Conservation (phyloP, 2,113 vertebrate species). For the Pygoscelis antarcticus region DNA sequence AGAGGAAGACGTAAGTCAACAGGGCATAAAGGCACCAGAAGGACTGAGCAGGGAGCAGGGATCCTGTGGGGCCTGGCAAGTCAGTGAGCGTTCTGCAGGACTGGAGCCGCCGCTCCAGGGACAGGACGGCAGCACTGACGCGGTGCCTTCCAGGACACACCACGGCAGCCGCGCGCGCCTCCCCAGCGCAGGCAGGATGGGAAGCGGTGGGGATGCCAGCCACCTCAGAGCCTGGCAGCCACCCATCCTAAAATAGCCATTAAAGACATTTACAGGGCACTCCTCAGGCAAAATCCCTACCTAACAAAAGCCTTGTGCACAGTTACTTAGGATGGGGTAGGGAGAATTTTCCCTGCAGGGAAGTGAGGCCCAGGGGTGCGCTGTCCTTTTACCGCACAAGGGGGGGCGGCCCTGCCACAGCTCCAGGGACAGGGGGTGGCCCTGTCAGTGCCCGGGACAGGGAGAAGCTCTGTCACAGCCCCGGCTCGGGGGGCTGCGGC, state of each 20-base stretch:
- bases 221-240: not conserved
- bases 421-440: not conserved
- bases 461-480: not conserved
- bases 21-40: not conserved
- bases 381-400: not conserved
- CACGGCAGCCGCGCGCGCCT: not conserved
- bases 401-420: not conserved
- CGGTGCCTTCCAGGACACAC: not conserved
- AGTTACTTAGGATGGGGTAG: not conserved
- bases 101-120: not conserved
- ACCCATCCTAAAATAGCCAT: not conserved
- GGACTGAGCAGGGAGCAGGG: not conserved
- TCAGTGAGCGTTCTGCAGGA: accelerated
- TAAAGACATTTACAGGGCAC: not conserved
- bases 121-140: not conserved
- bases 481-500: not conserved
- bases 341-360: not conserved
- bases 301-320: not conserved
- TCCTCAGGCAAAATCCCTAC: not conserved
- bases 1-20: accelerated
- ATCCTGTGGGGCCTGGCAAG: not conserved
- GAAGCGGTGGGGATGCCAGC: not conserved
- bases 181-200: not conserved
- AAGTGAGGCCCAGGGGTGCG: not conserved
- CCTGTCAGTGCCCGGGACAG: not conserved